Evolutionary conservation across 2,797 vertebrate genomes (phyloP).

Genomic region (Siniperca undulata): DNA sequence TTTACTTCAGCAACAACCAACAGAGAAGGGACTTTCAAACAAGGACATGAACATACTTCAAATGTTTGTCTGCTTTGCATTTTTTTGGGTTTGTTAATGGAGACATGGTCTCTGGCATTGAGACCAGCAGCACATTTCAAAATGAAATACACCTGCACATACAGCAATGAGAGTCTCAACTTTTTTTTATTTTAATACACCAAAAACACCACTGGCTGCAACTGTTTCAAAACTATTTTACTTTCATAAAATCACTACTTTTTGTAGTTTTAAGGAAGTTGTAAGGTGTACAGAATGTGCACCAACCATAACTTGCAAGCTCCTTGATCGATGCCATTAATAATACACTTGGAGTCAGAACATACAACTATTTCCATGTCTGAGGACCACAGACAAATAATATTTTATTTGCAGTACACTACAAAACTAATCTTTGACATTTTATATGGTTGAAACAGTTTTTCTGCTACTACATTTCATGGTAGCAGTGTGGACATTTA

Average conservation of each 20-base stretch:
- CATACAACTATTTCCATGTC: not conserved
- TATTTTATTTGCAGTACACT: not conserved
- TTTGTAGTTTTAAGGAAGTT: not conserved
- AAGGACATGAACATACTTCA: not conserved
- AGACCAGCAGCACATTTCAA: not conserved
- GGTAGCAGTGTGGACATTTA: not conserved
- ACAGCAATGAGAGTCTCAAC: not conserved
- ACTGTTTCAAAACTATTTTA: too few species aligned
- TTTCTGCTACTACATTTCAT: not conserved
- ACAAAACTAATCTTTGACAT: not conserved
- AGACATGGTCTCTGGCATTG: not conserved
- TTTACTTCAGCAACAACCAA: not conserved
- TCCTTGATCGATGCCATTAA: too few species aligned
- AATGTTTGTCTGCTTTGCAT: not conserved
- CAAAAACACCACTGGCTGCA: not conserved
- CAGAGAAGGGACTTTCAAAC: not conserved
- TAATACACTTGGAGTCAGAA: too few species aligned
- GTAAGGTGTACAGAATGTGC: not conserved
- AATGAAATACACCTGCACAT: not conserved
- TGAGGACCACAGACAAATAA: not conserved
- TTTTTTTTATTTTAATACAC: not conserved
- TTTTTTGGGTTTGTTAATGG: not conserved
- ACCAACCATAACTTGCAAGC: not conserved
- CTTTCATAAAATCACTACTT: not conserved
- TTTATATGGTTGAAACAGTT: not conserved